A percentile compares a stretch with the other conserved stretches of the same genome.
phyloP scores from a whole-genome alignment of 2,888 invertebrate genomes.

The Physocephala rufipes region DNA sequence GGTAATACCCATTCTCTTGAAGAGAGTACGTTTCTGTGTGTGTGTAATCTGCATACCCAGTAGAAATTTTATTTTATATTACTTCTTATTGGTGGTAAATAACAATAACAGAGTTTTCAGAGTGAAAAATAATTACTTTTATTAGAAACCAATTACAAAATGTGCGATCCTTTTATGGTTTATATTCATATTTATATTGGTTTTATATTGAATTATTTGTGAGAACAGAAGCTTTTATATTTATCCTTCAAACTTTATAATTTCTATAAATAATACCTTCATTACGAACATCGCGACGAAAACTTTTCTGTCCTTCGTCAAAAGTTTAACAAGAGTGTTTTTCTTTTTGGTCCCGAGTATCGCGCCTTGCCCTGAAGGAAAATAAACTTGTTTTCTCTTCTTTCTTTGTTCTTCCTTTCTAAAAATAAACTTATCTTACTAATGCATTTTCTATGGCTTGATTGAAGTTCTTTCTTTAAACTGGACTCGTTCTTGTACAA shows the following conservation, averaged over 20 bases:
- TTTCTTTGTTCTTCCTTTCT: slow-evolving; percentile 3
- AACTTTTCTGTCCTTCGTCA: neutral
- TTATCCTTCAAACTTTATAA: neutral
- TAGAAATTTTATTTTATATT: too few species aligned
- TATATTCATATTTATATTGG: too few species aligned
- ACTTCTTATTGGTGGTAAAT: too few species aligned
- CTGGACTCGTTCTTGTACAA: neutral
- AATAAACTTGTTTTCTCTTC: slow-evolving; percentile 6
- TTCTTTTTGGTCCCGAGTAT: slow-evolving; percentile 20
- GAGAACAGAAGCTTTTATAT: too few species aligned
- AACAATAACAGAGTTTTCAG: too few species aligned
- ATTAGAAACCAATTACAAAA: too few species aligned
- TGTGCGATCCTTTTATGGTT: too few species aligned
- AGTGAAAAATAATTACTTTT: too few species aligned
- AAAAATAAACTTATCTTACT: slow-evolving; percentile 22
- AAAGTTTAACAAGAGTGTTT: slow-evolving; percentile 27
- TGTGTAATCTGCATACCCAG: too few species aligned
- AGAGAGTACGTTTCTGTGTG: too few species aligned
- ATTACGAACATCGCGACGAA: neutral
- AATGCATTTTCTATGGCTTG: slow-evolving; percentile 19
- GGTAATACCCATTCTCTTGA: too few species aligned
- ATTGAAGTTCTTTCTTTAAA: slow-evolving; percentile 5
- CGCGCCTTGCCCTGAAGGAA: slow-evolving; percentile 15
- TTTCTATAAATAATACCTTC: neutral
- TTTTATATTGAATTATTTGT: too few species aligned